Evolutionary conservation across 2,113 vertebrate genomes (phyloP).

Genomic region (Garra rufa): DNA sequence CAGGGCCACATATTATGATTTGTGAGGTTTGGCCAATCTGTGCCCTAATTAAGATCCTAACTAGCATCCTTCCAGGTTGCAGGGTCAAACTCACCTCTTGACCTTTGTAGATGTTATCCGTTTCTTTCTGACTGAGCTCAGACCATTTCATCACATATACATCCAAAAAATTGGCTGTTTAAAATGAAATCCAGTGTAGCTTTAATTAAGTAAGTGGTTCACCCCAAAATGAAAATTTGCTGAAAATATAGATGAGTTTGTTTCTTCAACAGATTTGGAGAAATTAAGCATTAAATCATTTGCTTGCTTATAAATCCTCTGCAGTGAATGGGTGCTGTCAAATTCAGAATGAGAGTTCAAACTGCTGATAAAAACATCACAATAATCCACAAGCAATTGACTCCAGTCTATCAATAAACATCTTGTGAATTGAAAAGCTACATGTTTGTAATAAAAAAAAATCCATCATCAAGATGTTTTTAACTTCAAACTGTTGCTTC

Average conservation of each 20-base stretch:
- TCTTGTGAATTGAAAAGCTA: not conserved
- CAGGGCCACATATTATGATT: not conserved
- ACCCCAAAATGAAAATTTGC: not conserved
- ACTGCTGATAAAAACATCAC: not conserved
- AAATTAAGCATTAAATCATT: not conserved
- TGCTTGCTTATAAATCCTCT: not conserved
- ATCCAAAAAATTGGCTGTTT: not conserved
- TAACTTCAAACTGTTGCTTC: not conserved
- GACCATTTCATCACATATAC: not conserved
- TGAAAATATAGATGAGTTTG: not conserved
- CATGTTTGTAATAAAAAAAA: not conserved
- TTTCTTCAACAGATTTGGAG: not conserved
- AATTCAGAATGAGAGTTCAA: not conserved
- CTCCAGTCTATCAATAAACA: not conserved
- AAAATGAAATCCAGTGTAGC: not conserved
- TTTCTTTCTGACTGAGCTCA: not conserved
- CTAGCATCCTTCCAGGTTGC: not conserved
- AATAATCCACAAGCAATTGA: not conserved
- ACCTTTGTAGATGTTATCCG: conserved; percentile 1
- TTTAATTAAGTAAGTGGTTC: not conserved
- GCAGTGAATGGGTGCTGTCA: not conserved
- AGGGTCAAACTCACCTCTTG: not conserved
- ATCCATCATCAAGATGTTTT: not conserved
- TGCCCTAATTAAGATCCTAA: conserved; percentile 17
- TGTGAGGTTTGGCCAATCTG: not conserved